Evolutionary conservation across 1,140 invertebrate genomes (phyloP), one percentile per base, ranked within the genome.

Genomic region (Meloidogyne hapla): DNA sequence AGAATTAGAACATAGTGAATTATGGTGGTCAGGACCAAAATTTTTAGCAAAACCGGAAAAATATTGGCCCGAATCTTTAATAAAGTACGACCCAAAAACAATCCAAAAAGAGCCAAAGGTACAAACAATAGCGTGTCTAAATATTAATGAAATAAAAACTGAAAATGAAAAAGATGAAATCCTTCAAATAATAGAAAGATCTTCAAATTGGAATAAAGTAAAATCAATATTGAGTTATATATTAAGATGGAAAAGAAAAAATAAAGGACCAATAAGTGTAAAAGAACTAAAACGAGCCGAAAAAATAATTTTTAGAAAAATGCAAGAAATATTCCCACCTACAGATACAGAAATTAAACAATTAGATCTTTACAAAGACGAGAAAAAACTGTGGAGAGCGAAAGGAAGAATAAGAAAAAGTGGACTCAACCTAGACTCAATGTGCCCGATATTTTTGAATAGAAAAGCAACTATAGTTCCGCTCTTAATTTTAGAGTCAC

Each of bases 401-500:
- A 66, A 66, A 66, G 64, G 64, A 10, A 66, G 64, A 66, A 66
- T 66, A 28, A 13, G 13, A 66, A n/a, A 66, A 66, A n/a, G 12
- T 12, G 64, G n/a, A 2, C 38, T 66, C 13, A n/a, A 66, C 6
- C 38, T 15, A 13, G 64, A 66, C 12, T 28, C 64, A 15, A n/a
- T 66, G 26, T 28, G 38, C n/a, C 64, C 64, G 38, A 66, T 66
- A 15, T 66, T 15, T n/a, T 15, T 66, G 3, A 5, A 26, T 15
- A 12, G 38, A 15, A 12, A n/a, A 3, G 26, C 64, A 12, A 15
- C 12, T 15, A 10, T 66, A 15, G 64, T n/a, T 12, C 12, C 12
- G 13, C n/a, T 66, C 5, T 66, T 66, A n/a, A 66, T 66, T 2
- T 28, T 26, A n/a, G 64, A 66, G 13, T 10, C 64, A 0, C 64